Conservation (phyloP, 1,140 invertebrate species). For the Papilio polytes region DNA sequence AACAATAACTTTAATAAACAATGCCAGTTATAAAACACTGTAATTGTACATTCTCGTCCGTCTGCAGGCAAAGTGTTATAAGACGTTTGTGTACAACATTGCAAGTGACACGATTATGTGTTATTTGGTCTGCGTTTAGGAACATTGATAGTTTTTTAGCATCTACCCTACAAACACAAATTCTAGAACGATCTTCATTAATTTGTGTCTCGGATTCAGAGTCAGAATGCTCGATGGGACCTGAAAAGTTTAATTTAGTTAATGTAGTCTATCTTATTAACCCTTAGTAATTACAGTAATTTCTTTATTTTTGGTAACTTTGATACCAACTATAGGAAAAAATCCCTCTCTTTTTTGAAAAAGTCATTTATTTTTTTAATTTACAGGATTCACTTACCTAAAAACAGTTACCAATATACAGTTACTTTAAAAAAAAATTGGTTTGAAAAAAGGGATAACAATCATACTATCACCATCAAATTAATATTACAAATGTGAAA, state of each 20-base stretch:
- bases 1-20: constrained; percentile 60
- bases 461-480: too few relatives aligned
- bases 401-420: too few relatives aligned
- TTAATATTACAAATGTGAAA: too few relatives aligned
- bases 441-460: too few relatives aligned
- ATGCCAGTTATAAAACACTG: constrained; percentile 81
- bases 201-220: constrained; percentile 72
- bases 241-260: constrained; percentile 53
- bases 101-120: constrained; percentile 70
- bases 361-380: too few relatives aligned
- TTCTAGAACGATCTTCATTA: constrained; percentile 65
- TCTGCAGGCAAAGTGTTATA: constrained; percentile 73
- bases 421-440: too few relatives aligned
- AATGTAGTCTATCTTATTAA: too few relatives aligned
- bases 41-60: constrained; percentile 75
- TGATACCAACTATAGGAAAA: too few relatives aligned
- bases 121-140: constrained; percentile 76
- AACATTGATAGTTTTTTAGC: constrained; percentile 81
- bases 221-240: constrained; percentile 76
- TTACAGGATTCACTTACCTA: too few relatives aligned
- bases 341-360: too few relatives aligned
- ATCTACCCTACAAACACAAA: constrained; percentile 74
- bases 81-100: constrained; percentile 78
- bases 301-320: too few relatives aligned
- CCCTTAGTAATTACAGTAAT: too few relatives aligned